Base-by-base conservation (phyloP, 2,888 invertebrate species). In the Papilio elwesi region DNA sequence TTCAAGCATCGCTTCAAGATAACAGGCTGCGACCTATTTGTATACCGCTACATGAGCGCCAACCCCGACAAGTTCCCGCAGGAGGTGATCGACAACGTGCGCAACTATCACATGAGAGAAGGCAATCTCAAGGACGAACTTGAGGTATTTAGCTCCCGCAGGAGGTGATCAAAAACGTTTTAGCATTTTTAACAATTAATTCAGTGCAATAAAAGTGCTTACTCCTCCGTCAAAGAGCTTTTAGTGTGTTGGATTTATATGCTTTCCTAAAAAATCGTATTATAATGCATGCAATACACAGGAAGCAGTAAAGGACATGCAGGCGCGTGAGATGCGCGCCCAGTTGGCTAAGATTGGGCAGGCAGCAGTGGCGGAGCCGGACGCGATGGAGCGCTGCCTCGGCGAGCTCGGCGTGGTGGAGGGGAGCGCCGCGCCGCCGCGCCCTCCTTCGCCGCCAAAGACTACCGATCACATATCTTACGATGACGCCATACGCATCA, bases 1-100 rank as follows among this genome's bases (percentile, higher is more conserved):
- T 97, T 96, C 86, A 95, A 95, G 77, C 97, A 97, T 85, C 95
- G 96, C 55, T 98, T 98, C 87, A 91, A 95, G 78, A 96, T 98
- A 77, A 95, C 94, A 49, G 97, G 96, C 0, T 96, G 96, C 70
- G 97, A 97, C 88, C 90, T 96, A 47, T 97, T 95, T 83, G 97
- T 98, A 47, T 96, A 96, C 84, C 94, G 96, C n/a, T 97, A 96
- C 85, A 96, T 97, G 94, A 94, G 95, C 80, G 95, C 95, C 47
- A 96, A 97, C 86, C 94, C 95, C 0, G 95, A 96, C 11, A 96
- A 96, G 87, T 97, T 97, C 87, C 94, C 95, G 0, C 94, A 91
- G 70, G 95, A 96, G 79, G 94, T 96, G 48, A 94, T 95, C 36
- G 95, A 96, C 80, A 96, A 95, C 82, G 94, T 97, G 70, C 94